Base-by-base conservation (phyloP, 2,888 invertebrate species). In the Dexiosoma caninum region DNA sequence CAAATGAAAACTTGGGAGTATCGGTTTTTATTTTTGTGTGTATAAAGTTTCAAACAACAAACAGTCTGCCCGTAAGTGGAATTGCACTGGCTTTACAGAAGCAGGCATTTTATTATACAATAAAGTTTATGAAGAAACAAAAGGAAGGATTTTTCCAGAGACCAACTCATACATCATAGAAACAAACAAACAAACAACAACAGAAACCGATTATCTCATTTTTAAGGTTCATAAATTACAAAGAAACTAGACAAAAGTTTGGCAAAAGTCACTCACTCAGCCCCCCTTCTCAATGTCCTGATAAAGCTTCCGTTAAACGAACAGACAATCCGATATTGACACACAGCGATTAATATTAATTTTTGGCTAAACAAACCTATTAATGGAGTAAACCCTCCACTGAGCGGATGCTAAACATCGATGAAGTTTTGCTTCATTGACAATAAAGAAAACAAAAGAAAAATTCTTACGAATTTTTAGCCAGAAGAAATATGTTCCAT, bases 91-190 rank as follows among this genome's bases (percentile, higher is more conserved):
- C 10, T 60, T 19, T 27, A 16, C 6, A 44, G 10, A 35, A 10
- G 10, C 10, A 35, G 53, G 44, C 23, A 35, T 44, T 62, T 62
- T 55, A 64, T 64, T 77, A 69, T 64, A 49, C 57, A 77, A 81
- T 66, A 69, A 77, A 71, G 62, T 77, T 69, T 67, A 69, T 72
- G 30, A 69, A 51, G 23, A n/a, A 69, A 72, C n/a, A 62, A 44
- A 78, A 40, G 35, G 4, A 67, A 23, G 14, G 37, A 42, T 35
- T 53, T n/a, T 35, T 12, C 7, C 5, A 14, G 19, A 70, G 16
- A 59, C 59, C 27, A 9, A 23, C 12, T 49, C 51, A 53, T 32
- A 7, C 9, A 51, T 64, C 21, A 40, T 53, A 2, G 8, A 21
- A 55, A 60, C 23, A 53, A 59, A 62, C n/a, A n/a, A n/a, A n/a